Base-by-base conservation (phyloP, 1,140 invertebrate genomes). In the Drosophila baimaii region DNA sequence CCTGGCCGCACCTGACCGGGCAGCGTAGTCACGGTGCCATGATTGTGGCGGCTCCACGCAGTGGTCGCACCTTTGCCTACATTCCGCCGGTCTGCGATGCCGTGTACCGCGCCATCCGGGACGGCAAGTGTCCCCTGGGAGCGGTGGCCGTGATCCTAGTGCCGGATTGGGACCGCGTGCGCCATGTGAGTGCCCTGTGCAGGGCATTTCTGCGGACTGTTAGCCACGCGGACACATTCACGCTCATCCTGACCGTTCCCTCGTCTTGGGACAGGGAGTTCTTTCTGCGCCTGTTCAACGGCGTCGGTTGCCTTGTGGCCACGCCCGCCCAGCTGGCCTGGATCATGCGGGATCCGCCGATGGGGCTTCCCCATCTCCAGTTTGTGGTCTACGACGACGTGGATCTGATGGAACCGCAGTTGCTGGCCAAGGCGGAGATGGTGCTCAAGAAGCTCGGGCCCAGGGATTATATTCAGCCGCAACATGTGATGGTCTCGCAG, bases 31-130 rank as follows among this genome's bases (percentile, higher is more conserved):
- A 80, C 25, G 84, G 83, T 1, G 83, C 64, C 5, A 43, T 86
- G 21, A 56, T 86, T 21, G 79, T 89, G 8, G 61, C 63, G 35
- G 76, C 71, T 5, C 83, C 83, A 2, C 44, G 56, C n/a, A 86
- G 83, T 41, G 83, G 83, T 8, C 84, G 84, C 13, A 79, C 79
- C 0, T 6, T 79, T 0, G 57, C 71, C 52, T 86, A 83, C 33
- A 44, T 89, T 12, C 83, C 64, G 33, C 66, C 79, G 0, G n/a
- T 86, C 3, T 86, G 83, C 5, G 76, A 89, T 17, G 8, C 27
- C 1, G 72, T 77, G 2, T 31, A 21, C 19, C 59, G 5, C 0
- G 21, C 5, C 0, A 13, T 79, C 1, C 2, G 9, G 37, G 10
- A 25, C 1, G n/a, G 25, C 2, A 46, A 52, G 1, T 19, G 9